Conservation (phyloP, 2,113 vertebrate species). For the Pangasianodon hypophthalmus region DNA sequence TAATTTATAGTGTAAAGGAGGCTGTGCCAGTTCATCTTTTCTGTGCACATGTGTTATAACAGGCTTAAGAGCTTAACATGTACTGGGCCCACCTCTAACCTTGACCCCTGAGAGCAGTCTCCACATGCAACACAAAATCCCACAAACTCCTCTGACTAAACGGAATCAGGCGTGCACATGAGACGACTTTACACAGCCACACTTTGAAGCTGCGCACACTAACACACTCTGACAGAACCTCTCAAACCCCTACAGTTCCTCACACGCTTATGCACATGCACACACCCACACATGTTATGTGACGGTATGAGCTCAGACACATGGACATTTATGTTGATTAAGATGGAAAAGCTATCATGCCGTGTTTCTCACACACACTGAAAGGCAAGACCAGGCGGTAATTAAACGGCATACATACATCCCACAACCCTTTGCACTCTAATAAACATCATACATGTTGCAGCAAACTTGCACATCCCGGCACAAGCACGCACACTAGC, state of each 20-base stretch:
- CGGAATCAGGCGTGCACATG: slow-evolving; percentile 37
- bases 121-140: slow-evolving; percentile 46
- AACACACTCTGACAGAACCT: slow-evolving; percentile 31
- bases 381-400: not conserved
- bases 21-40: slow-evolving; percentile 1
- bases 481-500: not conserved
- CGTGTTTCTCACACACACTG: not conserved
- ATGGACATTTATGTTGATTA: not conserved
- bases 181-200: slow-evolving; percentile 40
- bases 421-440: not conserved
- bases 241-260: not conserved
- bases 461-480: not conserved
- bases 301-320: not conserved
- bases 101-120: slow-evolving; percentile 45
- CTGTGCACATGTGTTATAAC: slow-evolving; percentile 52
- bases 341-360: not conserved
- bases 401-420: not conserved
- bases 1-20: not conserved
- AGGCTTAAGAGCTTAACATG: slow-evolving; percentile 48
- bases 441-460: not conserved
- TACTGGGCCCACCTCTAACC: slow-evolving; percentile 48
- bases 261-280: not conserved
- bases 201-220: slow-evolving; percentile 48
- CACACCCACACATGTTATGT: not conserved
- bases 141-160: slow-evolving; percentile 36